Evolutionary conservation across 2,888 invertebrate genomes (phyloP).

Genomic region (Polymixis lichenea): DNA sequence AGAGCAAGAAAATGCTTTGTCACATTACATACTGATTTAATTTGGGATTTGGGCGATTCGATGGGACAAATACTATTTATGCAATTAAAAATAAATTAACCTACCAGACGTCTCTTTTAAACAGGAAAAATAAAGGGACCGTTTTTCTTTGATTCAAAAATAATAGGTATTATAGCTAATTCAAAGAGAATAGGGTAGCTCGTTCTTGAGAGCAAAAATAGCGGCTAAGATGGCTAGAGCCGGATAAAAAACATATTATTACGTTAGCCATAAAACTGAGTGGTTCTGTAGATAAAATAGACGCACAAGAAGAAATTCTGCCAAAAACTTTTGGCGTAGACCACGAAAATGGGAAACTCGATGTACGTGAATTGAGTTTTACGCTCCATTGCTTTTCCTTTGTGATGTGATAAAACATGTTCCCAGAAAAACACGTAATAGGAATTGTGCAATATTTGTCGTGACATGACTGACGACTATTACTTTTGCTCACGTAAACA

Average conservation of each 20-base stretch:
- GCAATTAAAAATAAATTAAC: background rate
- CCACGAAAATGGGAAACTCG: slow-evolving; percentile 16
- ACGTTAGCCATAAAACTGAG: slow-evolving; percentile 50
- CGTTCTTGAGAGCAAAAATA: background rate
- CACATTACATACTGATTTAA: background rate
- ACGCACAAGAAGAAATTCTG: slow-evolving; percentile 16
- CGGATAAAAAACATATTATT: slow-evolving; percentile 30
- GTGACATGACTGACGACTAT: background rate
- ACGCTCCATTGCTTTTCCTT: slow-evolving; percentile 27
- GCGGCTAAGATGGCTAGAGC: slow-evolving; percentile 18
- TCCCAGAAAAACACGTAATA: slow-evolving; percentile 1
- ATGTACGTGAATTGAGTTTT: slow-evolving; percentile 24
- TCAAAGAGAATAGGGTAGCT: background rate
- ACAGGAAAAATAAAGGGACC: background rate
- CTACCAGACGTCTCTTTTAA: background rate
- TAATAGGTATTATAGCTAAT: background rate
- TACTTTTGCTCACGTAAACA: background rate
- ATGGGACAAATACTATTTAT: background rate
- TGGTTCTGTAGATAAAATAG: slow-evolving; percentile 50
- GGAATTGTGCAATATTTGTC: slow-evolving; percentile 11
- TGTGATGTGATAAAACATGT: slow-evolving; percentile 28
- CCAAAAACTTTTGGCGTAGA: slow-evolving; percentile 25
- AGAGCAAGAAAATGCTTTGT: background rate
- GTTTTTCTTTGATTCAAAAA: background rate
- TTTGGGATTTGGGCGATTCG: background rate